Conservation (phyloP, 2,797 vertebrate genomes). For the Crocodylus rhombifer region DNA sequence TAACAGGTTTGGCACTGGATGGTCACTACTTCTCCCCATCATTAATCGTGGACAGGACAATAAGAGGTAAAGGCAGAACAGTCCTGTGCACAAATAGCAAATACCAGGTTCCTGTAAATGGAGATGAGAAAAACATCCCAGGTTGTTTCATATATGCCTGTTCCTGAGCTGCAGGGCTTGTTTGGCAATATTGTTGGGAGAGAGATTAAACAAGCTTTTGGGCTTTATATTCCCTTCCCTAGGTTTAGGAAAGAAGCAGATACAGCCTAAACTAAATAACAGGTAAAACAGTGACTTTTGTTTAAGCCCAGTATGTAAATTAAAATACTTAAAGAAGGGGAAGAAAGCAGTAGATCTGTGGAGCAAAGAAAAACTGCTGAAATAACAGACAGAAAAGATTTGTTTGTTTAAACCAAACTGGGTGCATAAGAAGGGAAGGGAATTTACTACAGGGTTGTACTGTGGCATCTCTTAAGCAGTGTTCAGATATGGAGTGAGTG, state of each 20-base stretch:
- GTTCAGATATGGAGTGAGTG: too few relatives aligned
- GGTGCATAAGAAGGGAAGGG: background rate
- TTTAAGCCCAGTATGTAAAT: too few relatives aligned
- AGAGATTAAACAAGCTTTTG: too few relatives aligned
- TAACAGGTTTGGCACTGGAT: background rate
- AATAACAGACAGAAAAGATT: background rate
- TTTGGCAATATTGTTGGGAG: too few relatives aligned
- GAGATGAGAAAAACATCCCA: background rate
- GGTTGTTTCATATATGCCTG: background rate
- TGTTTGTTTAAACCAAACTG: background rate
- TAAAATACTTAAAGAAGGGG: too few relatives aligned
- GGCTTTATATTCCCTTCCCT: too few relatives aligned
- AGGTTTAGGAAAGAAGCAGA: too few relatives aligned
- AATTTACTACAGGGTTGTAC: background rate
- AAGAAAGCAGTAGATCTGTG: too few relatives aligned
- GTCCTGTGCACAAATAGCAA: background rate
- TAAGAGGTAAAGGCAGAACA: background rate
- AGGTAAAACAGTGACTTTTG: too few relatives aligned
- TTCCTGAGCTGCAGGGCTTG: background rate
- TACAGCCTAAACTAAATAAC: too few relatives aligned
- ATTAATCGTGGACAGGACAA: background rate
- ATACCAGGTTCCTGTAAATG: background rate
- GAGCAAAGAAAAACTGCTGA: background rate
- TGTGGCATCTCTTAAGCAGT: background rate
- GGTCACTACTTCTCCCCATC: background rate